phyloP scores from a whole-genome alignment of 1,140 invertebrate species.

The Bombus superbus region DNA sequence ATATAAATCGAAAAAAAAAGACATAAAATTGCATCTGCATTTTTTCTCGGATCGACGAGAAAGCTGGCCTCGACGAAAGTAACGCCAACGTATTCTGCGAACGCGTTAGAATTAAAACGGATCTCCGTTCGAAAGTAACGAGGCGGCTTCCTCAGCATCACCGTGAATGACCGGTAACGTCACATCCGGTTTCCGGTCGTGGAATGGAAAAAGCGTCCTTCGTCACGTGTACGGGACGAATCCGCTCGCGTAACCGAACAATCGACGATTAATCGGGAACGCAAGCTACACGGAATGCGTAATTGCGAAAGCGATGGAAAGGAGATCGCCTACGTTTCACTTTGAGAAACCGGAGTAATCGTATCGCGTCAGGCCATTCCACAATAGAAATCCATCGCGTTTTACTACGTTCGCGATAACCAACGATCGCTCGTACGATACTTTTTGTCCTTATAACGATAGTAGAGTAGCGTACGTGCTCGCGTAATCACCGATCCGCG shows the following conservation, averaged over 20 bases:
- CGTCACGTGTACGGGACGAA: neutral
- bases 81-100: neutral
- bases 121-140: neutral
- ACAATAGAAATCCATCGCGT: slow-evolving; percentile 3
- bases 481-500: neutral
- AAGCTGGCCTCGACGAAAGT: too few species aligned
- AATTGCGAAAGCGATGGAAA: slow-evolving; percentile 47
- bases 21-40: too few species aligned
- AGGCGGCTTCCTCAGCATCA: slow-evolving; percentile 14
- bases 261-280: slow-evolving; percentile 51
- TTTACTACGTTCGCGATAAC: neutral
- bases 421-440: neutral
- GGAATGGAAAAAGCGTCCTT: slow-evolving; percentile 24
- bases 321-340: slow-evolving; percentile 39
- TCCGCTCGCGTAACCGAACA: slow-evolving; percentile 23
- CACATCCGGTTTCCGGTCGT: slow-evolving; percentile 52
- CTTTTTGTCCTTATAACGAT: neutral
- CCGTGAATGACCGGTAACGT: slow-evolving; percentile 23
- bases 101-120: neutral
- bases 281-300: slow-evolving; percentile 42
- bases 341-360: slow-evolving; percentile 36
- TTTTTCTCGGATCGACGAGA: too few species aligned
- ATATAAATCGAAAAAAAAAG: neutral
- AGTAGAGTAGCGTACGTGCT: neutral
- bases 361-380: neutral